Base-by-base conservation (phyloP, 2,113 vertebrate species). In the Irena cyanogastra region DNA sequence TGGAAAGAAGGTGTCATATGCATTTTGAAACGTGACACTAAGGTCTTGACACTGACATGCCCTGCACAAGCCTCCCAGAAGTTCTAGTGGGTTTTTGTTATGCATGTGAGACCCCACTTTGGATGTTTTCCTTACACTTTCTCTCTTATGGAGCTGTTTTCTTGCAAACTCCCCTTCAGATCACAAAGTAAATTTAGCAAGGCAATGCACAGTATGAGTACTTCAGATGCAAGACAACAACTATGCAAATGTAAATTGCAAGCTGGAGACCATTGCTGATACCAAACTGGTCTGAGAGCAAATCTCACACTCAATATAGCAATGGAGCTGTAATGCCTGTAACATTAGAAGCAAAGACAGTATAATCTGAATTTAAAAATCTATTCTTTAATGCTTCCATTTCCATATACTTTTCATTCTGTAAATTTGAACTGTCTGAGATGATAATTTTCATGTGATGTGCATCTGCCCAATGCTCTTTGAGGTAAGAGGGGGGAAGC, bases 371-470 rank as follows among this genome's bases (percentile, higher is more conserved):
- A 88, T 42, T 20, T 65, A 42, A 49, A 90, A 50, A 56, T 4
- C 6, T 37, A 28, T 45, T 65, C 75, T 72, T 85, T 79, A 79
- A 84, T 83, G 70, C 28, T 94, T 37, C 35, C 11, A 92, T 92
- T 95, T 96, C 90, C 92, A 83, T 87, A 82, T 16, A 26, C 50
- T 86, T 95, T 77, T 72, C n/a, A 93, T 86, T 92, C 87, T 74
- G 75, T 54, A 93, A 70, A 83, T 70, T 6, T 57, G 21, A 88
- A 69, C 31, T 54, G 54, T 83, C 87, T 87, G 65, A 91, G 78
- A 60, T 11, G 10, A 3, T 71, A 71, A 88, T 92, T 80, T 45
- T 57, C 63, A 49, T 65, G 33, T 49, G 45, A 88, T 57, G 39
- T 68, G 44, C 53, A 65, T 64, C 74, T 85, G 61, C 41, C 61